These are phyloP conservation scores for Sinocyclocheilus anophthalmus DNA, from an alignment of 2,113 vertebrate species.

Conservation along the genomic window DNA sequence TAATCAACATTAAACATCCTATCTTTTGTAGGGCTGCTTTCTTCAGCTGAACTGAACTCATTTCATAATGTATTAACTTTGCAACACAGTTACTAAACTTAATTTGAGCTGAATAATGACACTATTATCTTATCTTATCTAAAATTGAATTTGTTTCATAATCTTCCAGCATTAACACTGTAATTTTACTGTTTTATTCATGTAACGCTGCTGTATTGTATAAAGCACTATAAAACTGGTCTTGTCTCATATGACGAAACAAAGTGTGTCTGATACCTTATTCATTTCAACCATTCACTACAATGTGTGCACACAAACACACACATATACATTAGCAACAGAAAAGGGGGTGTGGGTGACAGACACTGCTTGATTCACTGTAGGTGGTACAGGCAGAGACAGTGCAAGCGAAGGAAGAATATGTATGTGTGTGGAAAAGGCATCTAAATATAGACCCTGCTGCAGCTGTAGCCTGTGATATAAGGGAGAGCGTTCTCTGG, in stretches of 20 bases:
- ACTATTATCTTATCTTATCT: not conserved
- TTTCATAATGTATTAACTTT: constrained; percentile 2
- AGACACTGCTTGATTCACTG: constrained; percentile 16
- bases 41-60: not conserved
- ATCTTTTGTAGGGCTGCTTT: not conserved
- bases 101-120: not conserved
- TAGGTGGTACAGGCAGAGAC: constrained; percentile 5
- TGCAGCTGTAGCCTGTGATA: constrained; percentile 38
- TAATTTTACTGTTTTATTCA: not conserved
- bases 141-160: not conserved
- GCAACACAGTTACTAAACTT: not conserved
- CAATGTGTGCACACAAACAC: not conserved
- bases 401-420: not conserved
- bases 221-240: not conserved
- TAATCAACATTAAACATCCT: not conserved
- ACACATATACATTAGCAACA: not conserved
- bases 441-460: constrained; percentile 44
- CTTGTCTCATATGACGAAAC: not conserved
- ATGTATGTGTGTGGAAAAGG: constrained; percentile 5
- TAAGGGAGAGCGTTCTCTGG: constrained; percentile 2
- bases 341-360: not conserved
- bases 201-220: not conserved
- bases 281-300: not conserved
- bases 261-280: not conserved
- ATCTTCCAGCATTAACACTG: not conserved